Evolutionary conservation across 2,113 vertebrate species (phyloP).

Genomic region (Camarhynchus parvulus): DNA sequence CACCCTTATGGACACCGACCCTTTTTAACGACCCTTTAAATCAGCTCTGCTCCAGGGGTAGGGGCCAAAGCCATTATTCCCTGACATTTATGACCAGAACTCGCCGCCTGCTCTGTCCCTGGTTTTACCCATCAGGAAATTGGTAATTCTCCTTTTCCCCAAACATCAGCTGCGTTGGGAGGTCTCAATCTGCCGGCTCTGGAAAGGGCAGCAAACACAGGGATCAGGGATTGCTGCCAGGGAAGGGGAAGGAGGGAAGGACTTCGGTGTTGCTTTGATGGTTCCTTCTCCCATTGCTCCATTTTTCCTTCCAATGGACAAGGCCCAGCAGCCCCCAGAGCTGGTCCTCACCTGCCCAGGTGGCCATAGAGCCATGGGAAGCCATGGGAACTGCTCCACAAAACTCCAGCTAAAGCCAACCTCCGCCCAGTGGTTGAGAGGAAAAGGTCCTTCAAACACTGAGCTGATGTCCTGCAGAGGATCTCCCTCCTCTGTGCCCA

Average conservation of each 20-base stretch:
- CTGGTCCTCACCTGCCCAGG: neutral
- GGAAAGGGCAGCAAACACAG: neutral
- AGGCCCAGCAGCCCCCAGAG: neutral
- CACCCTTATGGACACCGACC: neutral
- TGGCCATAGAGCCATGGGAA: rapidly evolving
- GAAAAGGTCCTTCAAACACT: neutral
- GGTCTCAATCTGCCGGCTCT: neutral
- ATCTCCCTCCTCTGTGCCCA: neutral
- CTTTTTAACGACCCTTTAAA: constrained; percentile 22
- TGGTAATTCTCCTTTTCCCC: neutral
- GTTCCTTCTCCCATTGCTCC: neutral
- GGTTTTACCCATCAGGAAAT: neutral
- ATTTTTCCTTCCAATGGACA: rapidly evolving
- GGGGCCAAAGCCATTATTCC: neutral
- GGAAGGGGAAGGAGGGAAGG: neutral
- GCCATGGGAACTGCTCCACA: neutral
- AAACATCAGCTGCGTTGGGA: neutral
- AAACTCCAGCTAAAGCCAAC: neutral
- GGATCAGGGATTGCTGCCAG: rapidly evolving
- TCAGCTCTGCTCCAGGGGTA: neutral
- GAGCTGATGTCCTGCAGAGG: neutral
- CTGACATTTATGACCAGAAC: neutral
- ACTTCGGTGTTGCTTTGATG: neutral
- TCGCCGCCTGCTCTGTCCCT: neutral
- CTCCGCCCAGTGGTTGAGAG: neutral